These are phyloP conservation scores for Hippocampus kuda DNA, from an alignment of 2,797 vertebrate genomes.

Conservation along the genomic window DNA sequence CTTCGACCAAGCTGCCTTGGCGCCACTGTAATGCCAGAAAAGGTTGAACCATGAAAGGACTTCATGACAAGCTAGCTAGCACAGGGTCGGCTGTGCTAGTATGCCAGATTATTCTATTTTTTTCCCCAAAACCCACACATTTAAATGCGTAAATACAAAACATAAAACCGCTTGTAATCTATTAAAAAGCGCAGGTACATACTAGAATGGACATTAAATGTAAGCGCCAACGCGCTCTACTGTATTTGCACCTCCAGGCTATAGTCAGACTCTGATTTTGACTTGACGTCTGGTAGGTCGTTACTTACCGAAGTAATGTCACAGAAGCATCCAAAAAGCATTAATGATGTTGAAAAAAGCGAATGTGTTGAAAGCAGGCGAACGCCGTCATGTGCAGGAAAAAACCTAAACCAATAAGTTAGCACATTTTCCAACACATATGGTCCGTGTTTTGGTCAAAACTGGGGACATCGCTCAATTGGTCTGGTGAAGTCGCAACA, in stretches of 20 bases:
- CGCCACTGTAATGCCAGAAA: slow-evolving; percentile 5
- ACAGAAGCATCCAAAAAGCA: slow-evolving; percentile 52
- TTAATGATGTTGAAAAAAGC: slow-evolving; percentile 18
- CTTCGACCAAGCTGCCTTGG: slow-evolving; percentile 8
- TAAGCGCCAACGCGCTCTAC: slow-evolving; percentile 15
- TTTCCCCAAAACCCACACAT: background rate
- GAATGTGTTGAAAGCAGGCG: slow-evolving; percentile 1
- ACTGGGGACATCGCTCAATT: slow-evolving; percentile 15
- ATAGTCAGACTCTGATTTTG: slow-evolving; percentile 29
- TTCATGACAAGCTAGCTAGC: slow-evolving; percentile 47
- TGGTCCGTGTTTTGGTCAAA: slow-evolving; percentile 31
- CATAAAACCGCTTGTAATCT: background rate
- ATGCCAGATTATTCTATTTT: too few relatives aligned
- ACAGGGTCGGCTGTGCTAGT: slow-evolving; percentile 32
- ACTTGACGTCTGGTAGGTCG: slow-evolving; percentile 11
- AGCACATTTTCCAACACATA: slow-evolving; percentile 36
- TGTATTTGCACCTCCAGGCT: slow-evolving; percentile 12
- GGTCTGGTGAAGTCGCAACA: slow-evolving; percentile 21
- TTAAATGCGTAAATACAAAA: background rate
- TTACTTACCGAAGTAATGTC: slow-evolving; percentile 55
- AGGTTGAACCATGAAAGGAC: slow-evolving; percentile 45
- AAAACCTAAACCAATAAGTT: slow-evolving; percentile 24
- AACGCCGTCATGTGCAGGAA: slow-evolving; percentile 10
- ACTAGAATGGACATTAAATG: background rate
- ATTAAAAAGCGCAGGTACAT: background rate